Evolutionary conservation across 2,888 invertebrate genomes (phyloP).

Genomic region (Aphrophora alni): DNA sequence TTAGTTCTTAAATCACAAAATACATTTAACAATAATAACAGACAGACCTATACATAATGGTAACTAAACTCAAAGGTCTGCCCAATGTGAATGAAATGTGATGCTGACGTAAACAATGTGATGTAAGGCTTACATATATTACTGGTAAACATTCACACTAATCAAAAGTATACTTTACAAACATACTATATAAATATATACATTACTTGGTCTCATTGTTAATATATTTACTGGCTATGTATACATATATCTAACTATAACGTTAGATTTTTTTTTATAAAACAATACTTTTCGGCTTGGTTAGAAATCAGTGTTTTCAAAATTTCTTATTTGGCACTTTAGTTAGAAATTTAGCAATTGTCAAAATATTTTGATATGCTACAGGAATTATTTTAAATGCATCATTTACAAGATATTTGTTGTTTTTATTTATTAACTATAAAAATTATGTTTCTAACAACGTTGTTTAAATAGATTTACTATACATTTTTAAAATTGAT

Average conservation of each 20-base stretch:
- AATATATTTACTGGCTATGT: background rate
- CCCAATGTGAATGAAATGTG: background rate
- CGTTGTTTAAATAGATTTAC: too few relatives aligned
- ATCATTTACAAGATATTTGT: background rate
- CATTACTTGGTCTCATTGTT: background rate
- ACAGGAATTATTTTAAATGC: background rate
- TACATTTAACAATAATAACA: background rate
- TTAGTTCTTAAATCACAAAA: background rate
- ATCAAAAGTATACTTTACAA: background rate
- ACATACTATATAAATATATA: background rate
- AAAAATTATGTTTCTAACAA: background rate
- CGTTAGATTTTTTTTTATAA: slow-evolving; percentile 25
- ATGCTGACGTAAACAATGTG: background rate
- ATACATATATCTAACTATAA: slow-evolving; percentile 28
- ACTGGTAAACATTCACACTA: background rate
- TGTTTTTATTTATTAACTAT: background rate
- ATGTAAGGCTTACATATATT: background rate
- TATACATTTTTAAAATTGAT: too few relatives aligned
- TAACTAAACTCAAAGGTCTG: background rate
- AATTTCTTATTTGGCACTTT: background rate
- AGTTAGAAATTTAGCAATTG: background rate
- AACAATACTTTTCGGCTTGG: slow-evolving; percentile 3
- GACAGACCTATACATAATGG: background rate
- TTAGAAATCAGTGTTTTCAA: background rate
- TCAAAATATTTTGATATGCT: background rate